Conservation (phyloP, 1,140 invertebrate genomes). For the Achatina immaculata region DNA sequence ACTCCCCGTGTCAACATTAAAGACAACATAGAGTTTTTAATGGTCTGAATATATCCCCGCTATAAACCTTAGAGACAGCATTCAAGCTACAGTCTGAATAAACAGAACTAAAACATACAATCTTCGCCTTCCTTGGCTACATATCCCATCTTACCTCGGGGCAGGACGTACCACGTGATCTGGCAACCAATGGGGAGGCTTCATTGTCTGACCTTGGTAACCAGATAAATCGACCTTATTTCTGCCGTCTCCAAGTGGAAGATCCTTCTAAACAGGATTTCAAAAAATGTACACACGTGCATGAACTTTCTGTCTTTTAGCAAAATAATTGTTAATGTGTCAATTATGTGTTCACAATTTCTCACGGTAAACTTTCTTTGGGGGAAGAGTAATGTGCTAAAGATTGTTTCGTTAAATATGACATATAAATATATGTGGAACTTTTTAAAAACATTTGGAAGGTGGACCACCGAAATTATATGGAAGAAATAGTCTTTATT, state of each 20-base stretch:
- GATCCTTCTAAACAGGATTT: slow-evolving; percentile 15
- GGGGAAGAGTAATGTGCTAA: no score
- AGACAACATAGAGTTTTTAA: neutral
- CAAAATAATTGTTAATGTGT: neutral
- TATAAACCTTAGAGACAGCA: no score
- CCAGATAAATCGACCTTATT: slow-evolving; percentile 34
- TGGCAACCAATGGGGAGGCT: slow-evolving; percentile 56
- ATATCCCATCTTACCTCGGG: slow-evolving; percentile 54
- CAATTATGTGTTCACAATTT: neutral
- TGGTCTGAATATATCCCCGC: no score
- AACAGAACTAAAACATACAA: no score
- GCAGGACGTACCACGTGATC: slow-evolving; percentile 52
- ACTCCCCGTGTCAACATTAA: neutral
- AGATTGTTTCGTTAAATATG: no score
- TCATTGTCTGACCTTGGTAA: slow-evolving; percentile 41
- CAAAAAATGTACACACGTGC: neutral
- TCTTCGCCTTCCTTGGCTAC: no score
- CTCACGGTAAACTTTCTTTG: no score
- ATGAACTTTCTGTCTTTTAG: neutral
- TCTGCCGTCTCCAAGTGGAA: slow-evolving; percentile 17
- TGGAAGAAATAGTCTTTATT: no score
- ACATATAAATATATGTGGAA: neutral
- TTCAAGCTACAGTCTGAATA: no score
- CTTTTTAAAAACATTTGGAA: slow-evolving; percentile 4
- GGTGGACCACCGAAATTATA: no score